Conservation (phyloP, 2,113 vertebrate genomes). For the Limnothrissa miodon region DNA sequence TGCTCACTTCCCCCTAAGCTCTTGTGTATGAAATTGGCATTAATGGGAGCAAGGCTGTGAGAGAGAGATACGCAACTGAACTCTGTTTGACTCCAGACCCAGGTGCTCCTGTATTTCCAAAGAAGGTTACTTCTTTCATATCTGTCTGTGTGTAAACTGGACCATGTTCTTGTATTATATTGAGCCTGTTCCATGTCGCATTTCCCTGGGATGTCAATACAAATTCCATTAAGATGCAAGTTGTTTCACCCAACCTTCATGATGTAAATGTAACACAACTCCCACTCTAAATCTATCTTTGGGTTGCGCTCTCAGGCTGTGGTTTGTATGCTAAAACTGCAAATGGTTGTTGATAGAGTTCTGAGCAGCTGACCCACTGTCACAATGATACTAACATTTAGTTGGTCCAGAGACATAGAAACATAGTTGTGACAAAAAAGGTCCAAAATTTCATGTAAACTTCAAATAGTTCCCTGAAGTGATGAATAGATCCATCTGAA, state of each 20-base stretch:
- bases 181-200: not conserved
- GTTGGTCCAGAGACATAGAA: no score
- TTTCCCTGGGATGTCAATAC: not conserved
- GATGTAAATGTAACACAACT: constrained; percentile 48
- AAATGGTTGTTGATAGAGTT: not conserved
- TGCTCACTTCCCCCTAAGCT: constrained; percentile 50
- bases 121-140: constrained; percentile 37
- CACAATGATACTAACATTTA: no score
- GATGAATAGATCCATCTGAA: no score
- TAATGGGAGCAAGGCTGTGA: constrained; percentile 65
- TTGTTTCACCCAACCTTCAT: constrained; percentile 29
- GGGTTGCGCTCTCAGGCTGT: constrained; percentile 47
- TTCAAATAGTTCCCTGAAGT: no score
- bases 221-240: not conserved
- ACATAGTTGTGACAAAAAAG: no score
- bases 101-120: constrained; percentile 38
- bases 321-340: not conserved
- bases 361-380: no score
- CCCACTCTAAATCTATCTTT: constrained; percentile 61
- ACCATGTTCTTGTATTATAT: not conserved
- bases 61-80: constrained; percentile 52
- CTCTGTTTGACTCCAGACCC: constrained; percentile 55
- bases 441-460: no score
- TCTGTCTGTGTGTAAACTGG: not conserved
- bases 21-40: constrained; percentile 69